Evolutionary conservation across 1,140 invertebrate genomes (phyloP), one percentile per base, ranked within the genome.

Genomic region (Micrasema minimum): DNA sequence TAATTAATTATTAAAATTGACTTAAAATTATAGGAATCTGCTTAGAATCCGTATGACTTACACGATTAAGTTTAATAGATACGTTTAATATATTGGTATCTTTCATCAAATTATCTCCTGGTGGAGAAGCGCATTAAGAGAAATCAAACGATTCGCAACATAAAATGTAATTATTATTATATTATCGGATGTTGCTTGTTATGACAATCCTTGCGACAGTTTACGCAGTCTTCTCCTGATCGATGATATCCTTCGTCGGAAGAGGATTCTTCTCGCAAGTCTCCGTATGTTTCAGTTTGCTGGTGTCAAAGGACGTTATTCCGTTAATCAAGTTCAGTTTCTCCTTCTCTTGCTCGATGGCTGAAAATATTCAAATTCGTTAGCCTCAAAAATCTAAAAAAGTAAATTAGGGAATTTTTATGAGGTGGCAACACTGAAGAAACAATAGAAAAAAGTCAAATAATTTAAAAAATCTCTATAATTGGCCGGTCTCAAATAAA

Each of bases 231-330:
- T 91, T 91, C 80, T 91, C 90, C 80, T 90, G 88, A 76, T 90
- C 90, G 77, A 91, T 91, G 72, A 87, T 84, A 83, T 93, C 91
- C 88, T 93, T 93, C 79, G 92, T 94, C 76, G 94, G 94, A 78
- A 96, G 87, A 61, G 91, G 90, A 85, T 96, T 96, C 84, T 96
- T 96, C 82, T 96, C 94, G 78, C 90, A 90, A 55, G 94, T 96
- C 83, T 95, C 91, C 48, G 94, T 92, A 78, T 93, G 94, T 83
- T 95, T 95, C 84, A 96, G 81, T 82, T 94, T 94, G 71, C 86
- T 88, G 26, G 90, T 83, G 85, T 96, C 91, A 80, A 96, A 96
- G 79, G 92, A 93, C 83, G 95, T 93, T 77, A 96, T 95, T 74
- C 93, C 93, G 77, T 92, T 91, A 75, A 95, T 89, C 73, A 96